A percentile compares a stretch with the other conserved stretches of the same genome.
These are phyloP conservation scores for Zaprionus nigranus DNA, from an alignment of 1,140 invertebrate genomes.

Conservation along the genomic window DNA sequence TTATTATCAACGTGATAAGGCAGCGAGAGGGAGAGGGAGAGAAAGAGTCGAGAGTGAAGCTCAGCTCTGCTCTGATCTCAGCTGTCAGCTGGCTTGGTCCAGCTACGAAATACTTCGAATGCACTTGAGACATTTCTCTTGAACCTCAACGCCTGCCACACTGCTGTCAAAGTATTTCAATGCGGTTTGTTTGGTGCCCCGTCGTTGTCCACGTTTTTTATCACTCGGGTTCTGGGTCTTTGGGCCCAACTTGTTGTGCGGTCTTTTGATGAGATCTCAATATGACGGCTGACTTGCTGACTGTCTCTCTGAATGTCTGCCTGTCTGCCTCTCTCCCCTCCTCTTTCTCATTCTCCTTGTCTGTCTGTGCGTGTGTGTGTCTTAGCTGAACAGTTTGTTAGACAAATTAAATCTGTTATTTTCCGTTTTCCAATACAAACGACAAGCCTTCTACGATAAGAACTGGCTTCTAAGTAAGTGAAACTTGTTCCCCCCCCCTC, in stretches of 20 bases:
- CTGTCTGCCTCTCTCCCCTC: neutral
- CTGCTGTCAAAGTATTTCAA: slow-evolving; percentile 81
- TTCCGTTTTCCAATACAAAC: slow-evolving; percentile 60
- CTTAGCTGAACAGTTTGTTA: slow-evolving; percentile 57
- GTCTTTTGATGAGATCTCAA: slow-evolving; percentile 81
- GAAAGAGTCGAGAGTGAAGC: neutral
- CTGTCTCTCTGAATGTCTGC: slow-evolving; percentile 23
- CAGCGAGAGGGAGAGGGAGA: slow-evolving; percentile 25
- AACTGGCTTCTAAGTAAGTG: slow-evolving; percentile 64
- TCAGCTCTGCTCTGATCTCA: slow-evolving; percentile 24
- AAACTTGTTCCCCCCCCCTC: slow-evolving; percentile 62
- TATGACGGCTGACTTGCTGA: slow-evolving; percentile 66
- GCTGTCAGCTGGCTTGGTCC: slow-evolving; percentile 65
- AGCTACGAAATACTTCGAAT: slow-evolving; percentile 71
- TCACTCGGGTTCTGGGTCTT: slow-evolving; percentile 17
- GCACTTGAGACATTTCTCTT: slow-evolving; percentile 82
- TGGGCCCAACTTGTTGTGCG: slow-evolving; percentile 69
- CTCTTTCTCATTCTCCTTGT: slow-evolving; percentile 9
- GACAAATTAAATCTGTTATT: slow-evolving; percentile 80
- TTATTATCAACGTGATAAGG: slow-evolving; percentile 81
- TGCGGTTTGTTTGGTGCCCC: slow-evolving; percentile 39
- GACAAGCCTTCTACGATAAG: slow-evolving; percentile 20
- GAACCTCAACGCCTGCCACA: slow-evolving; percentile 80
- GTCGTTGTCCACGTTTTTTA: slow-evolving; percentile 11
- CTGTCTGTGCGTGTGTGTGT: slow-evolving; percentile 8